Percentiles rank a stretch among this genome's conserved stretches.
phyloP scores from a whole-genome alignment of 1,140 invertebrate genomes.

The Cydia pomonella region DNA sequence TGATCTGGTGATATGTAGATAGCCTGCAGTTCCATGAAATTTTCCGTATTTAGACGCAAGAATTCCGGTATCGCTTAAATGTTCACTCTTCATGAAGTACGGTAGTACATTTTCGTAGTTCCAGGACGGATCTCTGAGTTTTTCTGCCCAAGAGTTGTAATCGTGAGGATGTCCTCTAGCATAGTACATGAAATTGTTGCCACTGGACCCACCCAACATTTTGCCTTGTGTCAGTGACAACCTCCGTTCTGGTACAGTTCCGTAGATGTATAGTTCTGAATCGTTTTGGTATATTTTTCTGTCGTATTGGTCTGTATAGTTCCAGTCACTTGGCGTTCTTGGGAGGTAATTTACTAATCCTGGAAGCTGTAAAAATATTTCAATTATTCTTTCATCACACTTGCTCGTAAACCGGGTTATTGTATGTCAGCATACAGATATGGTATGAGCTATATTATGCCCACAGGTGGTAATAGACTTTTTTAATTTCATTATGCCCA shows the following conservation, averaged over 20 bases:
- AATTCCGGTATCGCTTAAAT: conserved; percentile 39
- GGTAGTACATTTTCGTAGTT: conserved; percentile 53
- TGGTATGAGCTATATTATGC: too few species aligned
- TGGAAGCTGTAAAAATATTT: conserved; percentile 41
- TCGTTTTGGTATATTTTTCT: conserved; percentile 24
- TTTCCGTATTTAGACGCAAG: conserved; percentile 33
- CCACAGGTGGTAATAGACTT: too few species aligned
- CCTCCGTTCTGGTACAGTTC: neutral
- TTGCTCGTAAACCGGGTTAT: too few species aligned
- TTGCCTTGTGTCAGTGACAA: conserved; percentile 59
- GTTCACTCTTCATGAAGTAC: conserved; percentile 56
- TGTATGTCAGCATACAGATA: too few species aligned
- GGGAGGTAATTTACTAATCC: conserved; percentile 35
- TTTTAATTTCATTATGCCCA: too few species aligned
- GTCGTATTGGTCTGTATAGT: conserved; percentile 39
- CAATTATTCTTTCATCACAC: too few species aligned
- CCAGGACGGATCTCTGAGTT: conserved; percentile 85
- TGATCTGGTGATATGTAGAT: conserved; percentile 43
- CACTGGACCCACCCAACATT: conserved; percentile 85
- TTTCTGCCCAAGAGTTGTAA: conserved; percentile 85
- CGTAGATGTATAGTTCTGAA: too few species aligned
- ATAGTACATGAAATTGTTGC: conserved; percentile 89
- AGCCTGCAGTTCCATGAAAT: conserved; percentile 49
- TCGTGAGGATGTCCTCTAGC: conserved; percentile 86
- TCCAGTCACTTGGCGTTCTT: conserved; percentile 38